These are phyloP conservation scores for Drosophila micromelanica DNA, from an alignment of 1,140 invertebrate species.

Conservation along the genomic window DNA sequence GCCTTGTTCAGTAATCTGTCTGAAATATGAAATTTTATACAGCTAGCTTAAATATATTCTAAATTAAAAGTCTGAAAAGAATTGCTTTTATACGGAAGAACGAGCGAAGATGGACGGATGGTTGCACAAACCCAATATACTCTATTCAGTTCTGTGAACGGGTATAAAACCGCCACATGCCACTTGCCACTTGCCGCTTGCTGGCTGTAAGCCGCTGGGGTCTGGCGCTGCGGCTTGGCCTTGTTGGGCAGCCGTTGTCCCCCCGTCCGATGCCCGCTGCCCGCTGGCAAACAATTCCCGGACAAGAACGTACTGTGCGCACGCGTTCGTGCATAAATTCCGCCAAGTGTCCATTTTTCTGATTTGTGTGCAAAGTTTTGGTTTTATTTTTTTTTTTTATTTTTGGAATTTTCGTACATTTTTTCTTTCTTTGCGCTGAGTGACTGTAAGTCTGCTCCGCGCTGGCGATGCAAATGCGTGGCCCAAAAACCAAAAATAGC, in stretches of 20 bases:
- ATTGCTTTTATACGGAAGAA: no score
- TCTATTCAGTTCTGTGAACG: no score
- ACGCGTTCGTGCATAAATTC: constrained; percentile 81
- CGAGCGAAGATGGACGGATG: no score
- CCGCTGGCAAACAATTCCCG: constrained; percentile 67
- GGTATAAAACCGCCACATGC: constrained; percentile 27
- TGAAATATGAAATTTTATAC: no score
- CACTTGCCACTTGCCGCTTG: constrained; percentile 64
- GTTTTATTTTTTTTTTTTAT: constrained; percentile 22
- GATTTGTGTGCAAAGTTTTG: constrained; percentile 78
- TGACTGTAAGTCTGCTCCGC: constrained; percentile 38
- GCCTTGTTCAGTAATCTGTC: no score
- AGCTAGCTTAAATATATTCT: no score
- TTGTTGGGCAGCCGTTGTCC: constrained; percentile 10
- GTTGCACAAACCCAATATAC: not conserved
- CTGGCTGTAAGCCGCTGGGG: constrained; percentile 54
- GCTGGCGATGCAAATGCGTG: constrained; percentile 69
- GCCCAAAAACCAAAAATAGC: constrained; percentile 53
- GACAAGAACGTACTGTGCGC: constrained; percentile 68
- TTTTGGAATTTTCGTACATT: constrained; percentile 34
- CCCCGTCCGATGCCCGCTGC: constrained; percentile 21
- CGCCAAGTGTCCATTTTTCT: constrained; percentile 80
- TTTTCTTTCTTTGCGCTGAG: constrained; percentile 21
- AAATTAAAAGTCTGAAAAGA: no score
- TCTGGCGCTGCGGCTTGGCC: constrained; percentile 24